Evolutionary conservation across 2,888 invertebrate genomes (phyloP), one percentile per base, ranked within the genome.

Genomic region (Calliscelio sp.): DNA sequence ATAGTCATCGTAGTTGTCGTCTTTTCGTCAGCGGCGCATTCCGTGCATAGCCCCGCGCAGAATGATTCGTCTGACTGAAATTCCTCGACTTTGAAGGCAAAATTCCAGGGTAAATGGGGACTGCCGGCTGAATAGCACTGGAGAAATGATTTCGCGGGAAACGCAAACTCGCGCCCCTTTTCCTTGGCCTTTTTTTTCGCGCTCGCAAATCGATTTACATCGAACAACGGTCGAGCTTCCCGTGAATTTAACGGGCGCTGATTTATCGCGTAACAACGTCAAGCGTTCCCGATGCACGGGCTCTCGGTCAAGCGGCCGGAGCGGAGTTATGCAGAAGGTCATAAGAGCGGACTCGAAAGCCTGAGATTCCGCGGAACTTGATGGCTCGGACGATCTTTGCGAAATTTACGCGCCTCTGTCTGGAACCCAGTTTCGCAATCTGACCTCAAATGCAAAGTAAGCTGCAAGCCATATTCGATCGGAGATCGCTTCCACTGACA

Each of bases 261-360:
- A 89, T 90, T 92, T 92, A 92, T 92, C 92, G 90, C 90, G 89
- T 91, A 92, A 92, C 92, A 92, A 92, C 90, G 90, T 90, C 89
- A 89, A 88, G 89, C 90, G 89, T 89, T 90, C 88, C 86, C 89
- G 86, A 89, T 89, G 85, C 86, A 89, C 89, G 53, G 81, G 53
- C 70, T 92, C 91, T 92, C 92, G 92, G 92, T 92, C 92, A 92
- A 92, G 89, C 90, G 91, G 90, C 89, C 90, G 87, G 59, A 20
- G 81, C 88, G 88, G 90, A 91, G 90, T 91, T 92, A 92, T 92
- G 91, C 90, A 89, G 89, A 89, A 87, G 90, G 89, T 89, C 90
- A 91, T 88, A 90, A 89, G 89, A 90, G 89, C 88, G 90, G 87
- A 85, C 86, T 87, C 85, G 89, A 87, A 86, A 87, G 87, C 87